Evolutionary conservation across 2,888 invertebrate genomes (phyloP).

Genomic region (Watsonalla cultraria): DNA sequence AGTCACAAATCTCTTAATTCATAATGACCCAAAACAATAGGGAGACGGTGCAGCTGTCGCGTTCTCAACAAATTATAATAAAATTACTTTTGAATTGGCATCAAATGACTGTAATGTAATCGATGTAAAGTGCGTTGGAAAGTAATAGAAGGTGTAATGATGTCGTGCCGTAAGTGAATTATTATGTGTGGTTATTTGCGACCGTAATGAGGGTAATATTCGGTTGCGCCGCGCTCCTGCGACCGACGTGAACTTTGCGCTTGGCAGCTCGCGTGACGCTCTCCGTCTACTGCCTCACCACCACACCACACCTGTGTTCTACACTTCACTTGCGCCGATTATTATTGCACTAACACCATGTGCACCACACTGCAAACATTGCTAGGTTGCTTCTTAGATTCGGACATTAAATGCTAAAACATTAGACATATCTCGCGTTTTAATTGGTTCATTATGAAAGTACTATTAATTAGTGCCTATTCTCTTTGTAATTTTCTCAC

Average conservation of each 20-base stretch:
- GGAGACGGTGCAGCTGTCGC: conserved; percentile 28
- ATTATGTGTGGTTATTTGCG: conserved; percentile 47
- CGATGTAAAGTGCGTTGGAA: conserved; percentile 29
- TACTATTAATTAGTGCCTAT: neutral
- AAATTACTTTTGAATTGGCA: conserved; percentile 46
- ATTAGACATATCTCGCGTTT: neutral
- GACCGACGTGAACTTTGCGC: conserved; percentile 47
- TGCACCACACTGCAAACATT: neutral
- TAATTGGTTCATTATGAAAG: neutral
- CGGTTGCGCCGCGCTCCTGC: conserved; percentile 18
- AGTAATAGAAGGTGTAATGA: conserved; percentile 51
- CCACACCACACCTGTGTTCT: conserved; percentile 26
- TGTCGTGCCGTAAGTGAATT: conserved; percentile 55
- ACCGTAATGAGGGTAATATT: conserved; percentile 31
- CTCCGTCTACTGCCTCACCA: conserved; percentile 1
- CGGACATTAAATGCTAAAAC: neutral
- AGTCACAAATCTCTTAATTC: conserved; percentile 24
- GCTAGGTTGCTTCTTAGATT: neutral
- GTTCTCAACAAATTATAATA: conserved; percentile 40
- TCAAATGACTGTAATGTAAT: conserved; percentile 40
- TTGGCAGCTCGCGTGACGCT: conserved; percentile 19
- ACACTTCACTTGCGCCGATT: neutral
- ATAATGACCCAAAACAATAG: conserved; percentile 25
- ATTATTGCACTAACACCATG: neutral
- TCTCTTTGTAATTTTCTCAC: neutral